phyloP scores from a whole-genome alignment of 2,888 invertebrate species.

The Trissoscelio sp. region DNA sequence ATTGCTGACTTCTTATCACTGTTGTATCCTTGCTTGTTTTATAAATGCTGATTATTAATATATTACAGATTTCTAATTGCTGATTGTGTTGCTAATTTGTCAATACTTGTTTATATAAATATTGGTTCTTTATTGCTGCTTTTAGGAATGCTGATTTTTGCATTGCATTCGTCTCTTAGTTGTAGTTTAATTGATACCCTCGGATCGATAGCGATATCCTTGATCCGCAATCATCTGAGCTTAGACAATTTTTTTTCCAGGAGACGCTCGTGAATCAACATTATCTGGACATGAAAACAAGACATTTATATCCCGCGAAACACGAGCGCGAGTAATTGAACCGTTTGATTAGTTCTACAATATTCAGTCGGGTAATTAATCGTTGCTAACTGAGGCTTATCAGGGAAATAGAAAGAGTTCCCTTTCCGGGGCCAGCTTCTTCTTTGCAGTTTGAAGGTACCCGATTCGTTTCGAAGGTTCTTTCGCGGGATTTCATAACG shows the following conservation, averaged over 20 bases:
- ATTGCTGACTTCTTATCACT: no score
- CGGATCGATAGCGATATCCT: background rate
- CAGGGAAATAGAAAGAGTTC: background rate
- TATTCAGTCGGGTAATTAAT: conserved; percentile 57
- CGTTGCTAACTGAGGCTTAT: conserved; percentile 44
- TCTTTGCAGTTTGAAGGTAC: no score
- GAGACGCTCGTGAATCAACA: conserved; percentile 43
- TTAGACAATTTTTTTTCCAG: background rate
- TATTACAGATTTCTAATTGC: no score
- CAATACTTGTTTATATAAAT: no score
- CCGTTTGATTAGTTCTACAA: conserved; percentile 42
- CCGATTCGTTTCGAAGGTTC: conserved; percentile 22
- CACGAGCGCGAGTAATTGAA: conserved; percentile 45
- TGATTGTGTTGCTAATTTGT: no score
- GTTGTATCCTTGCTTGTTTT: no score
- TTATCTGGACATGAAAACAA: conserved; percentile 23
- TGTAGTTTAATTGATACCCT: no score
- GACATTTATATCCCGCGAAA: conserved; percentile 30
- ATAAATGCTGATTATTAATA: no score
- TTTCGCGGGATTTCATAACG: conserved; percentile 41
- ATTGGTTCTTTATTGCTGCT: no score
- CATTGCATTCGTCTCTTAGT: no score
- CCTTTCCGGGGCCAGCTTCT: conserved; percentile 25
- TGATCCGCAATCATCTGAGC: no score
- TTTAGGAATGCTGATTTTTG: no score